Evolutionary conservation across 2,113 vertebrate genomes (phyloP).

Genomic region (Syngnathoides biaculeatus): DNA sequence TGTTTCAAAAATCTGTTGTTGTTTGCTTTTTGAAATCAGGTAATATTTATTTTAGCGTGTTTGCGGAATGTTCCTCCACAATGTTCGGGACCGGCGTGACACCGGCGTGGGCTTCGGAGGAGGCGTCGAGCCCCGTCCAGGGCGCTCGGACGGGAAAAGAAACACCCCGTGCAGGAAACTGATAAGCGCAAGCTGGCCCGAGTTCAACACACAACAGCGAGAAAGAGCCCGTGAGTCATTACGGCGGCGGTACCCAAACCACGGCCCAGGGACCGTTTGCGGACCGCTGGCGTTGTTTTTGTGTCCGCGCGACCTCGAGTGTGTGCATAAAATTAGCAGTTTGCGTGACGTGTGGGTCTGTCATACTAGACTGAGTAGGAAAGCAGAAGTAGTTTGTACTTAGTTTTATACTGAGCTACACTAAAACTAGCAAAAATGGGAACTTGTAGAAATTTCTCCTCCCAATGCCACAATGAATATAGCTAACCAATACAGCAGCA

Average conservation of each 20-base stretch:
- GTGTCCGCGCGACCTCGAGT: too few relatives aligned
- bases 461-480: too few relatives aligned
- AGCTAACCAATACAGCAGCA: too few relatives aligned
- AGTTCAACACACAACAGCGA: slow-evolving; percentile 36
- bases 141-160: slow-evolving; percentile 59
- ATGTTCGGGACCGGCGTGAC: slow-evolving; percentile 23
- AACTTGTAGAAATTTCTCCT: too few relatives aligned
- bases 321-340: neutral
- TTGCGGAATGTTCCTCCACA: slow-evolving; percentile 37
- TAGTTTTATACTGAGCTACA: neutral
- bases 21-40: neutral
- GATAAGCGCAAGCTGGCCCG: slow-evolving; percentile 52
- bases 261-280: neutral
- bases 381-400: neutral
- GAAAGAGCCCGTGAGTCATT: neutral
- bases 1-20: neutral
- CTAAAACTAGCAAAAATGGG: neutral
- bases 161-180: slow-evolving; percentile 64
- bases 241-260: neutral
- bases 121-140: slow-evolving; percentile 53
- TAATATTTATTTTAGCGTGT: neutral
- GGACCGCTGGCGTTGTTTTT: neutral
- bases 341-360: neutral
- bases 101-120: slow-evolving; percentile 32
- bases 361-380: neutral